A percentile compares a stretch with the other conserved stretches of the same genome.
Conservation (phyloP, 2,113 vertebrate genomes). For the Sinocyclocheilus rhinocerous region DNA sequence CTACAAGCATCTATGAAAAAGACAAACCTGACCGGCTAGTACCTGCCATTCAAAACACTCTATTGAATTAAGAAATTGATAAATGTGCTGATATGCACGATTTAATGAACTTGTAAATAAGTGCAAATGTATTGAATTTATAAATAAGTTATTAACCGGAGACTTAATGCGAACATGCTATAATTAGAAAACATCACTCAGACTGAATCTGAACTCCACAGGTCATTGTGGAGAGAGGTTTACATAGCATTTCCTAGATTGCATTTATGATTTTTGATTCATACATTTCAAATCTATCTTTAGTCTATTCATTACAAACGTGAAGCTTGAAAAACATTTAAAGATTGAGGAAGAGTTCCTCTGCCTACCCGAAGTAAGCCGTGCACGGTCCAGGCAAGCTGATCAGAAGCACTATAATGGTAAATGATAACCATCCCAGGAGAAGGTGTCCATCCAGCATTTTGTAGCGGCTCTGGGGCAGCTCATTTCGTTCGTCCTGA, state of each 20-base stretch:
- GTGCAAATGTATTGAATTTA: background rate
- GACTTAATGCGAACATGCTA: background rate
- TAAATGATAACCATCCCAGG: conserved; percentile 87
- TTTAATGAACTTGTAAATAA: background rate
- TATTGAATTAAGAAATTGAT: background rate
- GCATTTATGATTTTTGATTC: background rate
- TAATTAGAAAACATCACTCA: background rate
- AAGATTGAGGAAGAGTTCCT: background rate
- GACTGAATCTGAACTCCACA: background rate
- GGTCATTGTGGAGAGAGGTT: background rate
- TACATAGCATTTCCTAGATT: background rate
- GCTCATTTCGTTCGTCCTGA: conserved; percentile 89
- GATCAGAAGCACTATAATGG: conserved; percentile 81
- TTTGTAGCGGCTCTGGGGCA: conserved; percentile 89
- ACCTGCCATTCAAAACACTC: conserved; percentile 4
- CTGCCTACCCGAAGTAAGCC: conserved; percentile 87
- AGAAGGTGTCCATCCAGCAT: conserved; percentile 93
- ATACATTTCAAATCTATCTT: background rate
- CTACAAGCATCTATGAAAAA: conserved; percentile 64
- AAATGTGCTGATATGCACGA: background rate
- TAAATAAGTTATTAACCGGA: background rate
- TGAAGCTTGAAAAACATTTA: background rate
- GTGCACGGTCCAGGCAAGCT: conserved; percentile 77
- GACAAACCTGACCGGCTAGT: conserved; percentile 55
- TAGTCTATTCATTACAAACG: background rate